Percentiles rank a stretch among this genome's conserved stretches.
These are phyloP conservation scores for Apostichopus parvimensis DNA, from an alignment of 35 echinoderm and acorn worm genomes.

Conservation along the genomic window DNA sequence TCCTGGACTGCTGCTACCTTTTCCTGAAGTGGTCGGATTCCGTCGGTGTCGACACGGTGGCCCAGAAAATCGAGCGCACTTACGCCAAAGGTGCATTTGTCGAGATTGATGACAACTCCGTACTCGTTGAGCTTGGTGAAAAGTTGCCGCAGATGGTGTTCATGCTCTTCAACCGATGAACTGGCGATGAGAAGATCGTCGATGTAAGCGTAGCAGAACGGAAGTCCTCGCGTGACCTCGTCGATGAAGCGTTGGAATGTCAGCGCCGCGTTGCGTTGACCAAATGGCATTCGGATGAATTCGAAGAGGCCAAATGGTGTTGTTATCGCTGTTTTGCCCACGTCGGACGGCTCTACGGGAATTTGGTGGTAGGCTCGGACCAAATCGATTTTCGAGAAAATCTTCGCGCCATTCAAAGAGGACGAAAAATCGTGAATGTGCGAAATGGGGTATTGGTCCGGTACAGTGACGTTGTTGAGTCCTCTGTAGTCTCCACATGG, in stretches of 20 bases:
- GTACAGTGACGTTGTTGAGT: no score
- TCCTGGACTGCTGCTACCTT: background rate
- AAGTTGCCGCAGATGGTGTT: background rate
- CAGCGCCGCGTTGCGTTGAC: constrained; percentile 26
- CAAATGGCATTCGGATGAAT: no score
- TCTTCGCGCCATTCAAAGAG: no score
- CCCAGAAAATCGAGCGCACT: constrained; percentile 24
- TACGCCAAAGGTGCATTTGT: constrained; percentile 15
- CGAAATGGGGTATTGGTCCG: no score
- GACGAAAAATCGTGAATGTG: no score
- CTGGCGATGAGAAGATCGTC: no score
- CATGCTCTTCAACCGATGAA: background rate
- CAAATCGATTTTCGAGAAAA: background rate
- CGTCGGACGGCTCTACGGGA: no score
- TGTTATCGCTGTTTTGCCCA: no score
- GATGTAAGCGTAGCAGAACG: no score
- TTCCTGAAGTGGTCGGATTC: background rate
- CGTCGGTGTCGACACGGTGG: background rate
- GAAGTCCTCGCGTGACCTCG: no score
- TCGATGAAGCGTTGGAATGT: constrained; percentile 58
- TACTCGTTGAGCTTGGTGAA: background rate
- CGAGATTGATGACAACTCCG: constrained; percentile 10
- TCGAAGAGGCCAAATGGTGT: no score
- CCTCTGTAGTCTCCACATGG: constrained; percentile 12
- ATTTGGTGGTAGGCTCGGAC: background rate